Percentiles rank a stretch among this genome's conserved stretches.
Conservation (phyloP, 1,140 invertebrate species). For the Centruroides sculpturatus region DNA sequence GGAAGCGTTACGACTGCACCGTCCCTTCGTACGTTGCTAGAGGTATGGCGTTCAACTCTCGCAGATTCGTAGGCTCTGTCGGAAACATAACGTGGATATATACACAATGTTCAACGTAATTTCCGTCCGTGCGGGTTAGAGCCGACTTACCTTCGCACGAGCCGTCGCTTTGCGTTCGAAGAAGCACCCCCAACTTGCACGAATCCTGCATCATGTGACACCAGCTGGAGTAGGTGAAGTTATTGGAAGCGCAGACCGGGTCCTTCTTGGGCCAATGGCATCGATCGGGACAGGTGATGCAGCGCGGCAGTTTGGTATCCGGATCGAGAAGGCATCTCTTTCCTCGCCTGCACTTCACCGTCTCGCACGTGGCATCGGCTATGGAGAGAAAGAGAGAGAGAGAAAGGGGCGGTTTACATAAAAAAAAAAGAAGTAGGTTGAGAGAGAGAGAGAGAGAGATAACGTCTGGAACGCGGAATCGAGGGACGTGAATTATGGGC, state of each 20-base stretch:
- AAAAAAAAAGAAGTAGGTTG: neutral
- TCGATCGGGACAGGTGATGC: constrained; percentile 51
- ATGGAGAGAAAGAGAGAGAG: constrained; percentile 22
- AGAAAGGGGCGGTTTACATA: neutral
- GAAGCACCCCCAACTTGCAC: constrained; percentile 59
- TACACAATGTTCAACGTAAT: too few relatives aligned
- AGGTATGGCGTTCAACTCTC: too few relatives aligned
- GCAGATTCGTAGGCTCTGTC: too few relatives aligned
- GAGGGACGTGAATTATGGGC: too few relatives aligned
- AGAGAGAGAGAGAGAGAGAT: too few relatives aligned
- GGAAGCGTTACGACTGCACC: too few relatives aligned
- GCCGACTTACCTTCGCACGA: constrained; percentile 33
- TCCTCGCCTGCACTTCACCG: constrained; percentile 51
- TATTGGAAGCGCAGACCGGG: constrained; percentile 62
- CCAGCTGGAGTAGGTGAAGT: constrained; percentile 68
- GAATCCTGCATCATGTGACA: constrained; percentile 72
- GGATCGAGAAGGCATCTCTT: constrained; percentile 61
- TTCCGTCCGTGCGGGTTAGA: too few relatives aligned
- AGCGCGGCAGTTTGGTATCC: constrained; percentile 50
- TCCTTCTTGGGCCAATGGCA: constrained; percentile 30
- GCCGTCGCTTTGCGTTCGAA: constrained; percentile 57
- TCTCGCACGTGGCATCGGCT: constrained; percentile 58
- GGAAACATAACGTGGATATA: too few relatives aligned
- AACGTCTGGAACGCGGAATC: too few relatives aligned
- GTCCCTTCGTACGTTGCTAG: too few relatives aligned